Evolutionary conservation across 2,797 vertebrate species (phyloP), one percentile per base, ranked within the genome.

Genomic region (Lagodon rhomboides): DNA sequence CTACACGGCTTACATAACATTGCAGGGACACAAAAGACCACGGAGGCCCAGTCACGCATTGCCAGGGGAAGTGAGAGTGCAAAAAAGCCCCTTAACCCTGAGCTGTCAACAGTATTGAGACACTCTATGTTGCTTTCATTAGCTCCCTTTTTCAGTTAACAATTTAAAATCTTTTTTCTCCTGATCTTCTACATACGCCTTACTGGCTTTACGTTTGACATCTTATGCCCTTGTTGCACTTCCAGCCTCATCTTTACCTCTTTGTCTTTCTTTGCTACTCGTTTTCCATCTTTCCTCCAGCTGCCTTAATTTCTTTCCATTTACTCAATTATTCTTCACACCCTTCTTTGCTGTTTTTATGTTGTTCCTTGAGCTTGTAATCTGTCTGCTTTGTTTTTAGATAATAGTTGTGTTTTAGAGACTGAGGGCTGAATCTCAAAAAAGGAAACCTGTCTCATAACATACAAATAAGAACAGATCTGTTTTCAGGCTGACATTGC

Each of bases 11-110:
- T 94, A 87, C 76, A 25, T 92, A 93, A 93, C 79, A 34, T 53
- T 12, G 43, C 79, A 64, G 77, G 79, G 85, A 89, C 86, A 92
- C 89, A 94, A 91, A 93, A 80, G 87, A 74, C 62, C 75, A 34
- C 7, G 75, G 87, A 86, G 89, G 89, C 89, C 88, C 88, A 80
- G 89, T 87, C 85, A 76, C 49, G 67, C 77, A 78, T 82, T 47
- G 84, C 75, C 83, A 75, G 82, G 84, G 80, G 80, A 89, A 92
- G 85, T 89, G 87, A 91, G 85, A 87, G 73, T 86, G 91, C 87
- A 89, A 79, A 74, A 77, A 80, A 55, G 50, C 4, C 84, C 83
- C 79, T 86, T 79, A 84, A 85, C 87, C 80, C 86, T 27, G 80
- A 84, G 77, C 80, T 83, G 69, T 87, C 84, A 77, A 25, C 80